Conservation (phyloP, 2,888 invertebrate species). For the Ochlodes sylvanus region DNA sequence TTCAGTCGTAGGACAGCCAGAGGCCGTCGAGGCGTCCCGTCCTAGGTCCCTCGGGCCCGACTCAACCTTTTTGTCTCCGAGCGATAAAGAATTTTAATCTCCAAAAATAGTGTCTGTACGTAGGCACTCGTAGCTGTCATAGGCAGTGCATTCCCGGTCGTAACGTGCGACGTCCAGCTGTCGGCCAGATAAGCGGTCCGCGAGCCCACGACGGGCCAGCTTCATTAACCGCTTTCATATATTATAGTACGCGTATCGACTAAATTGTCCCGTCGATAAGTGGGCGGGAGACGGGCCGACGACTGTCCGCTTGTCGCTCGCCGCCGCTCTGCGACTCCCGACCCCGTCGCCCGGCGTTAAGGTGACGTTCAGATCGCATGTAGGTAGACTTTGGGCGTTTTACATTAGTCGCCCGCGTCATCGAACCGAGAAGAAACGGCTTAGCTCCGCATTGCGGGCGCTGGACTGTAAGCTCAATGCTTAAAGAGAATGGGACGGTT, state of each 20-base stretch:
- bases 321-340: slow-evolving; percentile 16
- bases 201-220: slow-evolving; percentile 48
- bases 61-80: slow-evolving; percentile 23
- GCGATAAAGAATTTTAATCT: slow-evolving; percentile 37
- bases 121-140: slow-evolving; percentile 34
- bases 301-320: slow-evolving; percentile 24
- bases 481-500: neutral
- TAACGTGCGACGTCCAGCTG: slow-evolving; percentile 42
- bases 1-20: neutral
- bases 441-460: neutral
- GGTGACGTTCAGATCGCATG: slow-evolving; percentile 14
- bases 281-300: slow-evolving; percentile 66
- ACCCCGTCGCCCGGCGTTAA: slow-evolving; percentile 22
- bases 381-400: slow-evolving; percentile 42
- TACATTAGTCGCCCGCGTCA: neutral
- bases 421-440: neutral
- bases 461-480: neutral
- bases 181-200: slow-evolving; percentile 52
- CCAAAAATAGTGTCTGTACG: slow-evolving; percentile 37
- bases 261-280: slow-evolving; percentile 77
- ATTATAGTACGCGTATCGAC: slow-evolving; percentile 71
- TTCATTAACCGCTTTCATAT: slow-evolving; percentile 60
- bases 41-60: slow-evolving; percentile 17
- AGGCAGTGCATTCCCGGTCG: slow-evolving; percentile 38
- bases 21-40: neutral